These are phyloP conservation scores for Tethya wilhelma DNA, from an alignment of 37 sponge, comb jelly and placozoan species.

Conservation along the genomic window DNA sequence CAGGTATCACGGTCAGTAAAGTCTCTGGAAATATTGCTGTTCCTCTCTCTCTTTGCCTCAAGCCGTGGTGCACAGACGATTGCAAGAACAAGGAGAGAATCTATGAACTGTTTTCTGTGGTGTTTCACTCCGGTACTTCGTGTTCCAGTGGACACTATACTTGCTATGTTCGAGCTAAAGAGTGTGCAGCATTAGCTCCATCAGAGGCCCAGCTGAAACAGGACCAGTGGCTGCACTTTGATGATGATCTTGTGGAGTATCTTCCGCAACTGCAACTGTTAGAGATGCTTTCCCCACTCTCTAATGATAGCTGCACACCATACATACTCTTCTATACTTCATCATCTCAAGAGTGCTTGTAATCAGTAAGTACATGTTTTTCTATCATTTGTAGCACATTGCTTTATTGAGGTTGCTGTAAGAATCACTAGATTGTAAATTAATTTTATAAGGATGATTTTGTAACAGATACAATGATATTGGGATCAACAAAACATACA, in stretches of 20 bases:
- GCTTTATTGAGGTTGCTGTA: not conserved
- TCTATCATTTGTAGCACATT: not conserved
- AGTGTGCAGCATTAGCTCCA: not conserved
- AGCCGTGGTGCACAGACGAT: constrained; percentile 56
- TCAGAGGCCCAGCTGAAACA: not conserved
- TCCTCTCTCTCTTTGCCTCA: constrained; percentile 50
- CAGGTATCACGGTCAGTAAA: constrained; percentile 41
- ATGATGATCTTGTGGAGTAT: constrained; percentile 46
- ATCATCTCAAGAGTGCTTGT: not conserved
- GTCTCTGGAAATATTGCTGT: constrained; percentile 61
- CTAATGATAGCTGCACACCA: constrained; percentile 26
- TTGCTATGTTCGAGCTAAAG: constrained; percentile 31
- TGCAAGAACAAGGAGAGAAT: constrained; percentile 32
- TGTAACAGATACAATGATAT: no score
- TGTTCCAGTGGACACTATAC: constrained; percentile 81
- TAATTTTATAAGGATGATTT: no score
- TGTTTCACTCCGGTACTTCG: constrained; percentile 70
- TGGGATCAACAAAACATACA: no score
- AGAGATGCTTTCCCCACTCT: constrained; percentile 48
- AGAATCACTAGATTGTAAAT: not conserved
- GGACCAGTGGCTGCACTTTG: constrained; percentile 50
- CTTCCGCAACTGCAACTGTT: constrained; percentile 19
- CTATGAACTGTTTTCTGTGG: constrained; percentile 73
- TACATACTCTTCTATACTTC: constrained; percentile 81
- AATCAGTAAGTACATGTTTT: not conserved